Evolutionary conservation across 2,113 vertebrate species (phyloP).

Genomic region (Strix uralensis): DNA sequence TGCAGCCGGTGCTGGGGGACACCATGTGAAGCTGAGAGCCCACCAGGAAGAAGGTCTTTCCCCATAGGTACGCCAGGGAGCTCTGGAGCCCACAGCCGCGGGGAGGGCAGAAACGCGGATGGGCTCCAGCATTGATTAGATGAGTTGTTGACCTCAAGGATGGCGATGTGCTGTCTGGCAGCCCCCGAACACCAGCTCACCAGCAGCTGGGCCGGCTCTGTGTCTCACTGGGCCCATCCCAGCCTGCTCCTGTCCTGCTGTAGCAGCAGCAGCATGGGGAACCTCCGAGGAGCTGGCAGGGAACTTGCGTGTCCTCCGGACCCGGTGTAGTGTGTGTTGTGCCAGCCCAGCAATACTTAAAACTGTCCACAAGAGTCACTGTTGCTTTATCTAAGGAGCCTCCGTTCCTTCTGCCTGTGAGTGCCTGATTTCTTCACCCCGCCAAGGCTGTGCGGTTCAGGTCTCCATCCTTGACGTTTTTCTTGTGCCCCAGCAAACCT

Average conservation of each 20-base stretch:
- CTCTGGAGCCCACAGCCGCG: rapidly evolving
- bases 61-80: neutral
- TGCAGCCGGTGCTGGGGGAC: neutral
- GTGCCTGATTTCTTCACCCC: neutral
- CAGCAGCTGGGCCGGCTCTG: neutral
- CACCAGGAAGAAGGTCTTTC: neutral
- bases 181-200: neutral
- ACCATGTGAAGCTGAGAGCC: neutral
- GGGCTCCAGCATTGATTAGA: rapidly evolving
- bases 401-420: neutral
- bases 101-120: neutral
- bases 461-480: neutral
- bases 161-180: neutral
- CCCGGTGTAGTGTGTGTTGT: rapidly evolving
- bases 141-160: neutral
- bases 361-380: conserved; percentile 59
- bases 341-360: conserved; percentile 28
- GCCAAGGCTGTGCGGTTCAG: rapidly evolving
- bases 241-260: neutral
- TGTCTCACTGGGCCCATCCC: neutral
- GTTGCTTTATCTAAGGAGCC: conserved; percentile 37
- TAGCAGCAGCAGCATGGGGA: neutral
- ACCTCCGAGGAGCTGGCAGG: rapidly evolving
- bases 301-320: rapidly evolving
- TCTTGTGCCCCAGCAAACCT: rapidly evolving